Evolutionary conservation across 2,113 vertebrate genomes (phyloP), one percentile per base, ranked within the genome.

Genomic region (Lycocorax pyrrhopterus): DNA sequence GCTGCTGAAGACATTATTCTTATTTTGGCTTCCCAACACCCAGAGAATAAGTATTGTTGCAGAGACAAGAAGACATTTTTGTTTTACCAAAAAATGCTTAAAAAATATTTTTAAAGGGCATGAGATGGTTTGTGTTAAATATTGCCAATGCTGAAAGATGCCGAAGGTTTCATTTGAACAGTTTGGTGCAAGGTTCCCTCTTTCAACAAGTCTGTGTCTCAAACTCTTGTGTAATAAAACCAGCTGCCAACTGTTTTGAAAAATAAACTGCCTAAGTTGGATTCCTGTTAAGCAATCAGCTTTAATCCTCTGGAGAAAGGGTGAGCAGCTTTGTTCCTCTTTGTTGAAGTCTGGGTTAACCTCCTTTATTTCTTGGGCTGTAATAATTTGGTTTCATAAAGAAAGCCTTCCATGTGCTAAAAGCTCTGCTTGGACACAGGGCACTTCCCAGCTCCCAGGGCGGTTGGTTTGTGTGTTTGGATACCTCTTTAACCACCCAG

Each of bases 221-320:
- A 92, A 93, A 84, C 52, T 68, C n/a, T 97, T 97, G 96, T 78
- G 92, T 60, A 93, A 96, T 53, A 88, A 73, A 56, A 78, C 13
- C 18, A 68, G 87, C 74, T 95, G 96, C 94, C 96, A 96, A 91
- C 47, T 92, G 18, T 84, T 92, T 95, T 96, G 95, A 95, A 95
- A 96, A 96, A 92, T 84, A 91, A 96, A 95, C 94, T 75, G 93
- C 86, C 92, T 78, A 64, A 84, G 91, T 94, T 93, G 93, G 82
- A 94, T 85, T 96, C 87, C 93, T 94, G 84, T 97, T 95, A 96
- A 84, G 90, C 90, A 96, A 97, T 93, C 88, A 94, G 67, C 75
- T 95, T 92, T 90, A 96, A 84, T 94, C 76, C 88, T 92, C 90
- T 93, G 79, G 85, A 91, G 92, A 71, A 90, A 64, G 90, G 60